Percentiles rank a stretch among this genome's conserved stretches.
Evolutionary conservation across 1,140 invertebrate species (phyloP).

Genomic region (Philaenus spumarius): DNA sequence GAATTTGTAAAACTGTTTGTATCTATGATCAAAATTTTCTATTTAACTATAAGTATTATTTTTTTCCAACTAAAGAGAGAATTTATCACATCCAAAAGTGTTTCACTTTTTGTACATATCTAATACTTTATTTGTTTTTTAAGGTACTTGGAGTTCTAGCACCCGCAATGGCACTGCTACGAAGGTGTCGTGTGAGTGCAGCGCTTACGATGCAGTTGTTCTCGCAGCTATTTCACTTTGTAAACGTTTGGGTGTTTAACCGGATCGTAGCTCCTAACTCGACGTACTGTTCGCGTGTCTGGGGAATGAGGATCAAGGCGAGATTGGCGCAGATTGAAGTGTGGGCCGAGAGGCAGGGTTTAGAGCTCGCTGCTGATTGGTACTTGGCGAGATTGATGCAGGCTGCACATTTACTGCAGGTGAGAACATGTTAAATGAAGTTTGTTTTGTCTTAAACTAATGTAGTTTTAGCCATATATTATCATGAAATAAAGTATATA

Average conservation of each 20-base stretch:
- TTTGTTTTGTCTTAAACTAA: too few species aligned
- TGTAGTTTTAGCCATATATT: too few species aligned
- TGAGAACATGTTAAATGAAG: too few species aligned
- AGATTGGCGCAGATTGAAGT: slow-evolving; percentile 78
- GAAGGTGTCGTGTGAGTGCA: slow-evolving; percentile 92
- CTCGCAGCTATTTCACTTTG: slow-evolving; percentile 95
- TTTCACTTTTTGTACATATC: too few species aligned
- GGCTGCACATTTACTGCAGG: slow-evolving; percentile 68
- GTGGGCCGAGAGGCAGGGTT: slow-evolving; percentile 95
- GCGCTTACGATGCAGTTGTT: slow-evolving; percentile 98
- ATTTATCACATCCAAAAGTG: too few species aligned
- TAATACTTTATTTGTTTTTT: too few species aligned
- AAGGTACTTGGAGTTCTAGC: slow-evolving; percentile 59
- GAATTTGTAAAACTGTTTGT: too few species aligned
- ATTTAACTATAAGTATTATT: too few species aligned
- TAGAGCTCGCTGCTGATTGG: slow-evolving; percentile 96
- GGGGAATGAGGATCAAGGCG: slow-evolving; percentile 74
- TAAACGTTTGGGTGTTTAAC: slow-evolving; percentile 95
- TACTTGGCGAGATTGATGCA: slow-evolving; percentile 92
- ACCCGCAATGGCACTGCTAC: slow-evolving; percentile 82
- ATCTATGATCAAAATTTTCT: too few species aligned
- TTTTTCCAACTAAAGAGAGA: too few species aligned
- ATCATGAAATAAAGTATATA: too few species aligned
- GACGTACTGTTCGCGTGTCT: slow-evolving; percentile 55
- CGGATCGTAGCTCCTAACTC: slow-evolving; percentile 46